Conservation (phyloP, 1,140 invertebrate species). For the Bombyx mori region ASM3026992v2 NC_085107.1:1979001-1979500, state of each 20-base stretch:
- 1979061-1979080: slow-evolving; percentile 52
- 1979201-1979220: neutral
- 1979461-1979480: too few species aligned
- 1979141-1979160: slow-evolving; percentile 73
- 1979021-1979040: slow-evolving; percentile 33
- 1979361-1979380: too few species aligned
- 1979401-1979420: too few species aligned
- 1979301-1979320: too few species aligned
- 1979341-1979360: too few species aligned
- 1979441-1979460: too few species aligned
- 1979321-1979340: too few species aligned
- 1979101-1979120: slow-evolving; percentile 30
- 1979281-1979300: too few species aligned
- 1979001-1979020: slow-evolving; percentile 47
- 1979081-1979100: slow-evolving; percentile 31
- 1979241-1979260: neutral
- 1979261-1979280: too few species aligned
- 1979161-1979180: slow-evolving; percentile 80
- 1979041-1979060: slow-evolving; percentile 42
- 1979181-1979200: neutral
- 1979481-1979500: too few species aligned
- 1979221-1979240: neutral
- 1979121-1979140: slow-evolving; percentile 68
- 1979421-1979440: too few species aligned
- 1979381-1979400: too few species aligned